Conservation (phyloP, 2,113 vertebrate species). For the Micromys minutus region DNA sequence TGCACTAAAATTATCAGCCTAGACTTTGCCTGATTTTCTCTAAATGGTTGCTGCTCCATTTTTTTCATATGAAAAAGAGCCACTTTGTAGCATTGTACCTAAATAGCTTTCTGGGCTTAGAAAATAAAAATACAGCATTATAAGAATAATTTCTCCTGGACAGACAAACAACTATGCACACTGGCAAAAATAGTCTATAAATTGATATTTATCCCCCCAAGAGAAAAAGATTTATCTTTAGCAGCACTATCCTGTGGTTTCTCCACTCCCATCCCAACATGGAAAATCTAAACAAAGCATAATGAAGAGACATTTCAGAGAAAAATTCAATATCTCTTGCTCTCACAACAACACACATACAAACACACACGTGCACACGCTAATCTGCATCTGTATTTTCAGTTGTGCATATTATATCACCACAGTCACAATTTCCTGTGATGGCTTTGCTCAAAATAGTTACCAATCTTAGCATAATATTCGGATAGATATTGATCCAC, state of each 20-base stretch:
- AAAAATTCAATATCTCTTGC: conserved; percentile 12
- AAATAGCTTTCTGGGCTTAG: conserved; percentile 58
- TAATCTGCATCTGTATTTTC: conserved; percentile 11
- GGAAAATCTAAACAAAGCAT: neutral
- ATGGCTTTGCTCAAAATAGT: conserved; percentile 39
- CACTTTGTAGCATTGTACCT: conserved; percentile 53
- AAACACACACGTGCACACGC: neutral
- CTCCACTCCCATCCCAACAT: neutral
- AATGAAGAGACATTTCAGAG: conserved; percentile 54
- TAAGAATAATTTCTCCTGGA: conserved; percentile 58
- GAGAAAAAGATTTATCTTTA: conserved; percentile 56
- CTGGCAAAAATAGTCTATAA: conserved; percentile 16
- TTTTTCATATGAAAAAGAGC: conserved; percentile 17
- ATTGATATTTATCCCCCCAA: conserved; percentile 42
- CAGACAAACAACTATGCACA: conserved; percentile 46
- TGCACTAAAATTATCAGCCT: conserved; percentile 80
- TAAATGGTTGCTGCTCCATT: conserved; percentile 71
- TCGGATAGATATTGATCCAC: conserved; percentile 41
- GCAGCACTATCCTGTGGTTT: conserved; percentile 19
- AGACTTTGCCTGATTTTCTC: conserved; percentile 76
- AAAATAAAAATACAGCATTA: conserved; percentile 70
- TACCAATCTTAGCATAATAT: conserved; percentile 10
- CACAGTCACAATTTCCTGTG: neutral
- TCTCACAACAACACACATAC: neutral
- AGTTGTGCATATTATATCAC: neutral